Base-by-base conservation (phyloP, 2,113 vertebrate species). In the Rattus rattus region DNA sequence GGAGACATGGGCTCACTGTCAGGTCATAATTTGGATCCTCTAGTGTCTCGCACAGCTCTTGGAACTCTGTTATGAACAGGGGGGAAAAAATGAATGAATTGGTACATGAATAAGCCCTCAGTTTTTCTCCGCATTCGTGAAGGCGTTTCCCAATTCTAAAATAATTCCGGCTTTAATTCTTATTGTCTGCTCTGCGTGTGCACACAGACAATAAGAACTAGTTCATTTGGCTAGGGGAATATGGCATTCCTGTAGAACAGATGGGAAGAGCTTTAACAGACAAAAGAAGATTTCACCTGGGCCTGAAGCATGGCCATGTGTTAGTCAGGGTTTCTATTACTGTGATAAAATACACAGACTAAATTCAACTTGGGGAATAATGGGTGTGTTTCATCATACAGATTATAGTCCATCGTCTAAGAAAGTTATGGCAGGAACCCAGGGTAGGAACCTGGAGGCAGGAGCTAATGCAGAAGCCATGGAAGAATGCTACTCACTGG, bases 131-230 rank as follows among this genome's bases (percentile, higher is more conserved):
- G 16, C 52, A 69, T 88, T 85, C 65, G 94, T 59, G 43, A 30
- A 61, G 73, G 73, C 26, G 30, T 47, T 87, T 87, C 47, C 54
- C 67, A 73, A 91, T 61, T 93, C 76, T 94, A 83, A 95, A 95
- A 85, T 92, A 75, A 94, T 89, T 90, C 87, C 76, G n/a, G 14
- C 65, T 73, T 39, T 65, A 12, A 24, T 88, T 77, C 52, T n/a
- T 54, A 89, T 76, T 77, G 7, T 28, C 49, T 36, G 9, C 56
- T n/a, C 80, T 56, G 26, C 1, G 0, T 67, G 75, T 85, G n/a
- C 13, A 36, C 84, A 84, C 28, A 90, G 79, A 90, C 72, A 75
- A 22, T 59, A 89, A 95, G 70, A 6, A 8, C 12, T 73, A n/a
- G 47, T 94, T 59, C 20, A 73, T 93, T 65, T 90, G 83, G 93